Percentiles rank a stretch among this genome's conserved stretches.
Conservation (phyloP, 2,113 vertebrate genomes). For the Crotalus helleri region DNA sequence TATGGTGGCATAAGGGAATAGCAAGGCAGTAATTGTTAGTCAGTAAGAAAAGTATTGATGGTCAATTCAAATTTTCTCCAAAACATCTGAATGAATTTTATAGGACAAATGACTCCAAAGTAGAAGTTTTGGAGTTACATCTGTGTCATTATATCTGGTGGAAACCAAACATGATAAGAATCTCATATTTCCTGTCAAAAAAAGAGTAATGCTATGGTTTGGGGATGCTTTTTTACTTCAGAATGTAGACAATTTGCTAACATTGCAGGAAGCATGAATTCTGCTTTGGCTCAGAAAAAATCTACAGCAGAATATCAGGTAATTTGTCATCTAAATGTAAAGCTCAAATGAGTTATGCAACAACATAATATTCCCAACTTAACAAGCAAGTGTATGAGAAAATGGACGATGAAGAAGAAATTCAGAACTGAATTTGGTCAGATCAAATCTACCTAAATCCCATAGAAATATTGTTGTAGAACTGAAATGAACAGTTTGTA, state of each 20-base stretch:
- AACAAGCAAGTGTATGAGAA: too few species aligned
- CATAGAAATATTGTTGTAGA: too few species aligned
- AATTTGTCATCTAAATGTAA: neutral
- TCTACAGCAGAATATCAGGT: neutral
- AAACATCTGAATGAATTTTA: neutral
- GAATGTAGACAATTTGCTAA: neutral
- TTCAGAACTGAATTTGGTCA: too few species aligned
- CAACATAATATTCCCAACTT: neutral
- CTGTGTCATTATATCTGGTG: neutral
- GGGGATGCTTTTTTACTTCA: neutral
- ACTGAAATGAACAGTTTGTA: too few species aligned
- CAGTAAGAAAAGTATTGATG: neutral
- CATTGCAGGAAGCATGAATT: neutral
- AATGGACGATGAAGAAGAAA: too few species aligned
- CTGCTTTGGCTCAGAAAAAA: neutral
- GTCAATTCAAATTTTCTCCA: neutral
- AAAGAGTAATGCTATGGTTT: neutral
- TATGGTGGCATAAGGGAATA: neutral
- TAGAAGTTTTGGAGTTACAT: neutral
- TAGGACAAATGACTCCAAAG: neutral
- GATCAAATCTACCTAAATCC: too few species aligned
- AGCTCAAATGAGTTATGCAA: too few species aligned
- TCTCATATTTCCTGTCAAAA: neutral
- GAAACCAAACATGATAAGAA: neutral
- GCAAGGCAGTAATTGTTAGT: neutral